phyloP scores from a whole-genome alignment of 1,140 invertebrate species.

The Helicoverpa armigera region DNA sequence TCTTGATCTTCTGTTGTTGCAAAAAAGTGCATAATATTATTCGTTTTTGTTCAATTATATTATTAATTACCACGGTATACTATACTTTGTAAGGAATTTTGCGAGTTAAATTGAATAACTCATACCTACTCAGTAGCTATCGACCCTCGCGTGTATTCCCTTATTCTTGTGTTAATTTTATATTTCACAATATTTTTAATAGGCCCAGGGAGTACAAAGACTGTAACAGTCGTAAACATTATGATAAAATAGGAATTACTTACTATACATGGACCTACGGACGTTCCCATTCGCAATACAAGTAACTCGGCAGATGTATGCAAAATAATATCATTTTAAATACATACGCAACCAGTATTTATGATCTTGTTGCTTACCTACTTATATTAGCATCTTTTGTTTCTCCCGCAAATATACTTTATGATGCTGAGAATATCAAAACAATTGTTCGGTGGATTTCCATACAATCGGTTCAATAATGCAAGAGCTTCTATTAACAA shows the following conservation, averaged over 20 bases:
- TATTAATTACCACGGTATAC: too few species aligned
- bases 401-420: conserved; percentile 44
- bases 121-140: too few species aligned
- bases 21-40: conserved; percentile 12
- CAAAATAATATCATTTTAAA: conserved; percentile 34
- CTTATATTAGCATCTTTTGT: conserved; percentile 41
- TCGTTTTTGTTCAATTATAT: too few species aligned
- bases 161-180: too few species aligned
- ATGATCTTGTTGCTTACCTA: conserved; percentile 22
- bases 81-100: too few species aligned
- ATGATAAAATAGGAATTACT: neutral
- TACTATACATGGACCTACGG: neutral
- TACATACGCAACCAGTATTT: conserved; percentile 28
- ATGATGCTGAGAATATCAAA: conserved; percentile 46
- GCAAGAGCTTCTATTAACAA: conserved; percentile 48
- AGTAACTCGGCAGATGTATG: conserved; percentile 7
- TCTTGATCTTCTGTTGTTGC: conserved; percentile 3
- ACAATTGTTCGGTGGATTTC: conserved; percentile 40
- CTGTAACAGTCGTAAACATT: neutral
- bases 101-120: too few species aligned
- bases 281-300: too few species aligned
- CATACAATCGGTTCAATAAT: conserved; percentile 51
- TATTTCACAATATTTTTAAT: too few species aligned
- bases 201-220: neutral
- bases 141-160: too few species aligned